Evolutionary conservation across 1,140 invertebrate genomes (phyloP), one percentile per base, ranked within the genome.

Genomic region (Nebria ingens): DNA sequence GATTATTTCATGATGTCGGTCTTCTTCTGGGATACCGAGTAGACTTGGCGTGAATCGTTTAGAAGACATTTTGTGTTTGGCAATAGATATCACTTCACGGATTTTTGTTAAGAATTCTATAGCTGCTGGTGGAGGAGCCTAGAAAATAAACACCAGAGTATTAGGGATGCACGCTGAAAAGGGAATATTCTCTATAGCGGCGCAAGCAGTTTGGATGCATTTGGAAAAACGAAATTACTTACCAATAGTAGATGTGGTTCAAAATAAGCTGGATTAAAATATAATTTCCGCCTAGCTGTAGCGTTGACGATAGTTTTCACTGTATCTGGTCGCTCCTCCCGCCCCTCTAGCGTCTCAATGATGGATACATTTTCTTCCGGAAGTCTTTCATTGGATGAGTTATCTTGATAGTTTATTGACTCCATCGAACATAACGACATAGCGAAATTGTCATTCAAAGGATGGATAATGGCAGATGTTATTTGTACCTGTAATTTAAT

Each of bases 181-280:
- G n/a, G n/a, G n/a, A n/a, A n/a, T n/a, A n/a, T n/a, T n/a, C n/a
- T n/a, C n/a, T n/a, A n/a, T n/a, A n/a, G n/a, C n/a, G n/a, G 12
- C 15, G 17, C n/a, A 22, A 52, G 6, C 3, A 52, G 21, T 19
- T 19, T 52, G 6, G 50, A 57, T 9, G 9, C 21, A 52, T n/a
- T n/a, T n/a, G n/a, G n/a, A n/a, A n/a, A 21, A 15, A 13, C 50
- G 13, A 23, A 55, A 34, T n/a, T 17, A 73, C 78, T 79, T 76
- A 91, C 89, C 72, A 85, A 70, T 62, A 93, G 73, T 20, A 91
- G 65, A 64, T 92, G 87, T 38, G 86, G 85, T 65, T 93, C 89
- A 64, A 93, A 91, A 65, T 90, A 91, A 1, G 88, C 86, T 1
- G 89, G 89, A 70, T 91, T 91, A 61, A 93, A 91, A 64, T 91